These are phyloP conservation scores for Phalacrocorax aristotelis DNA, from an alignment of 2,113 vertebrate genomes.

Conservation along the genomic window DNA sequence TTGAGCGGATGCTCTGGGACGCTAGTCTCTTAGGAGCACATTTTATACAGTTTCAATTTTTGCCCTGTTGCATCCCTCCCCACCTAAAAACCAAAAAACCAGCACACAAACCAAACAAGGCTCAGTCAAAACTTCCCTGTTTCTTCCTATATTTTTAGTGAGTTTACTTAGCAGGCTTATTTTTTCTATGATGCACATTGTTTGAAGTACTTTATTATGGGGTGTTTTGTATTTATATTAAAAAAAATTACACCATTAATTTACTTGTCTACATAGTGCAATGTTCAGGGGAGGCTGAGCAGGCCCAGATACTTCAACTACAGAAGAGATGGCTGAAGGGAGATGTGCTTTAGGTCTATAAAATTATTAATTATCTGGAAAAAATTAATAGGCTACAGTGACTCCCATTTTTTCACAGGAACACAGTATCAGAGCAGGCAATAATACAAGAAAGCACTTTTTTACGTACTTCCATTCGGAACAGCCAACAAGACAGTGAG, in stretches of 20 bases:
- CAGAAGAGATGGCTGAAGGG: not conserved
- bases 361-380: not conserved
- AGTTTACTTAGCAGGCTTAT: not conserved
- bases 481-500: not conserved
- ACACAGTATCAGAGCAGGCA: not conserved
- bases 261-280: not conserved
- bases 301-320: not conserved
- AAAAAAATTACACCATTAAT: not conserved
- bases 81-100: not conserved
- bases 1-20: not conserved
- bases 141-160: not conserved
- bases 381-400: not conserved
- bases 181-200: not conserved
- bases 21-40: not conserved
- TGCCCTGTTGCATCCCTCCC: not conserved
- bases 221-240: not conserved
- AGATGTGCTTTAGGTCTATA: not conserved
- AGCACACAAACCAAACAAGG: not conserved
- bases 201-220: not conserved
- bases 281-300: not conserved
- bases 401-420: not conserved
- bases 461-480: not conserved
- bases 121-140: not conserved
- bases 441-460: not conserved
- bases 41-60: not conserved